These are phyloP conservation scores for Callyntrura guangdongensis DNA, from an alignment of 2,888 invertebrate genomes.

Conservation along the genomic window DNA sequence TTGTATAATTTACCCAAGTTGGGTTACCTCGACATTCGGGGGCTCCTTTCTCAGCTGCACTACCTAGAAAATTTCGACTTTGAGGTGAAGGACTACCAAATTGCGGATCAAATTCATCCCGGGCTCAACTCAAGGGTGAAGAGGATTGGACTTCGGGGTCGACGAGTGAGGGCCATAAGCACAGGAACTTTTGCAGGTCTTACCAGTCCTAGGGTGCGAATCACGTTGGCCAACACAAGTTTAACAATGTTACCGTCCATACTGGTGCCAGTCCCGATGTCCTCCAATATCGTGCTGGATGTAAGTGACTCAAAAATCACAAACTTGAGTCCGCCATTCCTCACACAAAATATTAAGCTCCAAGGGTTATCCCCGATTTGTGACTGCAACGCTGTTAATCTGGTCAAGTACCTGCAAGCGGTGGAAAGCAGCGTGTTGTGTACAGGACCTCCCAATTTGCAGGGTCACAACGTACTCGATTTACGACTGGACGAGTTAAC, in stretches of 20 bases:
- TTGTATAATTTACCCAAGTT: slow-evolving; percentile 92
- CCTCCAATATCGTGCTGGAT: slow-evolving; percentile 92
- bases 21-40: slow-evolving; percentile 91
- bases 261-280: slow-evolving; percentile 94
- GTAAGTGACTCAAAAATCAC: slow-evolving; percentile 92
- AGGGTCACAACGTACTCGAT: slow-evolving; percentile 90
- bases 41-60: slow-evolving; percentile 91
- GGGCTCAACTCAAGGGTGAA: slow-evolving; percentile 82
- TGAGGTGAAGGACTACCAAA: slow-evolving; percentile 92
- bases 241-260: slow-evolving; percentile 92
- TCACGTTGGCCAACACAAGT: slow-evolving; percentile 94
- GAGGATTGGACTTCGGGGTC: slow-evolving; percentile 82
- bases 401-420: slow-evolving; percentile 83
- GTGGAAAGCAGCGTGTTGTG: slow-evolving; percentile 83
- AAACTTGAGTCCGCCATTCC: slow-evolving; percentile 91
- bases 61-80: slow-evolving; percentile 92
- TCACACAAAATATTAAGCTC: slow-evolving; percentile 93
- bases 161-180: slow-evolving; percentile 89
- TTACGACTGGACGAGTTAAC: slow-evolving; percentile 93
- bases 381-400: slow-evolving; percentile 90
- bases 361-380: slow-evolving; percentile 93
- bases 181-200: slow-evolving; percentile 86
- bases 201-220: slow-evolving; percentile 90
- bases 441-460: slow-evolving; percentile 89
- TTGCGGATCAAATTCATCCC: slow-evolving; percentile 92